A percentile compares a stretch with the other conserved stretches of the same genome.
phyloP scores from a whole-genome alignment of 2,113 vertebrate species.

The Podarcis muralis region DNA sequence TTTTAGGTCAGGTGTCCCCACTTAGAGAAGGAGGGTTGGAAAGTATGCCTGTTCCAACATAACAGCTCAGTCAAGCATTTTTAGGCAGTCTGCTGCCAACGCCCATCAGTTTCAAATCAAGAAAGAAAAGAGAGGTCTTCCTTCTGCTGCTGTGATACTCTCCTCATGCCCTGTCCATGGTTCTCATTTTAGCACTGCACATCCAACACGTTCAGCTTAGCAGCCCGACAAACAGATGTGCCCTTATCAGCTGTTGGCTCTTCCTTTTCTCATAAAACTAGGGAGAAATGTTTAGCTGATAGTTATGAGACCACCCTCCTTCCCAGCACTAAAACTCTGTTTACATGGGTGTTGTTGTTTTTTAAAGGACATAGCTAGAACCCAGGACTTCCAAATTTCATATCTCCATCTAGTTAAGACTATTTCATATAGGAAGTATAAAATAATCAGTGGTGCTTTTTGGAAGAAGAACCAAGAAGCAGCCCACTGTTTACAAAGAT shows the following conservation, averaged over 20 bases:
- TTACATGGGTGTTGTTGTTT: too few species aligned
- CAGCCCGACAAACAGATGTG: background rate
- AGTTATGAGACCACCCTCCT: background rate
- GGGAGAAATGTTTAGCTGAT: background rate
- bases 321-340: background rate
- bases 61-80: background rate
- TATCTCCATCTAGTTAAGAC: background rate
- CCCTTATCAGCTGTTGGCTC: background rate
- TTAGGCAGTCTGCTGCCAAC: background rate
- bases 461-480: constrained; percentile 9
- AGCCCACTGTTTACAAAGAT: background rate
- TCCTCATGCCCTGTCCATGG: background rate
- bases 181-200: background rate
- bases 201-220: background rate
- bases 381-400: background rate
- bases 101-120: background rate
- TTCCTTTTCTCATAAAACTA: background rate
- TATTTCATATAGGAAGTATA: background rate
- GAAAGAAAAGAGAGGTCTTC: background rate
- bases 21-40: background rate
- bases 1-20: background rate
- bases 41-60: background rate
- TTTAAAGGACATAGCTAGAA: background rate
- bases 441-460: background rate
- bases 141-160: background rate